Evolutionary conservation across 1,140 invertebrate genomes (phyloP), one percentile per base, ranked within the genome.

Genomic region (Papilio xuthus): DNA sequence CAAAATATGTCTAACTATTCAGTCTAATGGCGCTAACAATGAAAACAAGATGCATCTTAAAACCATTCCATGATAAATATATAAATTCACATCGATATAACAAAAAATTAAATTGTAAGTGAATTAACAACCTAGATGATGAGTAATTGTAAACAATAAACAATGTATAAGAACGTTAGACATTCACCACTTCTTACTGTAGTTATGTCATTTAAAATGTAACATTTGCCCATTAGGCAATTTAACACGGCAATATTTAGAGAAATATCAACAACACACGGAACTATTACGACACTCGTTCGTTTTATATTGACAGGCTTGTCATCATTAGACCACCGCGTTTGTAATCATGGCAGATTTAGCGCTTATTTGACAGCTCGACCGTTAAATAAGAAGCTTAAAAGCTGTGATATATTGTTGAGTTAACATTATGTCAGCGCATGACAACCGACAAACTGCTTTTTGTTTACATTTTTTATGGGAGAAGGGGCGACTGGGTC

Each of bases 231-330:
- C 26, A 67, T 67, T 67, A 67, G 60, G 60, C 60, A 67, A 67
- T 67, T 67, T 67, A 13, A 26, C 13, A 28, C 60, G 60, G 13
- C 26, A 67, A 67, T 67, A 67, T 67, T 67, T 67, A 67, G 15
- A 67, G 60, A 67, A 28, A 67, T 67, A 67, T 28, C 60, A 67
- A 67, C 60, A 28, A 67, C 60, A 67, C 60, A 67, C 60, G 60
- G 60, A 28, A 67, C 23, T 67, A 28, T 28, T 67, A 67, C 26
- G 26, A 67, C 60, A 67, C 26, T 28, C 4, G 26, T 26, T 28
- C 26, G 56, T 67, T 67, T 13, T 28, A 32, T 28, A 28, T 63
- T 63, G 60, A 67, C 60, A 28, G 60, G 60, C 12, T 67, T 67
- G 60, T 67, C 60, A 67, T 67, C 26, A 67, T 28, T 28, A 67